phyloP scores from a whole-genome alignment of 2,888 invertebrate species.

The Rugalucina vietnamica region DNA sequence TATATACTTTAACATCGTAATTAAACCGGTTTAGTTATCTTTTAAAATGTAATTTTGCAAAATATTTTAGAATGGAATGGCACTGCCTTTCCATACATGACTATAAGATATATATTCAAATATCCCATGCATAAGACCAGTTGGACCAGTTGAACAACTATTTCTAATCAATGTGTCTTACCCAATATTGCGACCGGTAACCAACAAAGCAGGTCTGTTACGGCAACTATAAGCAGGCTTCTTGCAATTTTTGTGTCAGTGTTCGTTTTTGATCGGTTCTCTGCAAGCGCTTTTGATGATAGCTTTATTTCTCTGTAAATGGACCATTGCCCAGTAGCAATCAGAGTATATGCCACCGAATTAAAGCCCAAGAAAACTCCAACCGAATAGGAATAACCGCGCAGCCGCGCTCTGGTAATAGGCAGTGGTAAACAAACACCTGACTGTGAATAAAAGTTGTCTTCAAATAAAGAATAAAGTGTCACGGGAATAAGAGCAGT shows the following conservation, averaged over 20 bases:
- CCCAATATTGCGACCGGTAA: conserved; percentile 68
- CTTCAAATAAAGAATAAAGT: conserved; percentile 74
- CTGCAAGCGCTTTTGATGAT: neutral
- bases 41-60: no score
- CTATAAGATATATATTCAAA: no score
- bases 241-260: conserved; percentile 72
- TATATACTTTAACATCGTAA: no score
- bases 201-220: conserved; percentile 79
- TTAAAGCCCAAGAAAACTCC: conserved; percentile 79
- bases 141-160: no score
- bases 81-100: no score
- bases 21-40: no score
- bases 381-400: conserved; percentile 82
- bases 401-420: conserved; percentile 76
- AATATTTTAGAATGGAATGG: no score
- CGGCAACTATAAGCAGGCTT: conserved; percentile 76
- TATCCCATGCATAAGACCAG: no score
- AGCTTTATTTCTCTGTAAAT: conserved; percentile 74
- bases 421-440: conserved; percentile 80
- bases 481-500: conserved; percentile 78
- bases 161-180: no score
- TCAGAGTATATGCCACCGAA: conserved; percentile 74
- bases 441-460: no score
- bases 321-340: conserved; percentile 76
- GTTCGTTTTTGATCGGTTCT: neutral